A percentile compares a stretch with the other conserved stretches of the same genome.
These are phyloP conservation scores for Antheraea yamamai DNA, from an alignment of 2,888 invertebrate genomes.

Conservation along the genomic window DNA sequence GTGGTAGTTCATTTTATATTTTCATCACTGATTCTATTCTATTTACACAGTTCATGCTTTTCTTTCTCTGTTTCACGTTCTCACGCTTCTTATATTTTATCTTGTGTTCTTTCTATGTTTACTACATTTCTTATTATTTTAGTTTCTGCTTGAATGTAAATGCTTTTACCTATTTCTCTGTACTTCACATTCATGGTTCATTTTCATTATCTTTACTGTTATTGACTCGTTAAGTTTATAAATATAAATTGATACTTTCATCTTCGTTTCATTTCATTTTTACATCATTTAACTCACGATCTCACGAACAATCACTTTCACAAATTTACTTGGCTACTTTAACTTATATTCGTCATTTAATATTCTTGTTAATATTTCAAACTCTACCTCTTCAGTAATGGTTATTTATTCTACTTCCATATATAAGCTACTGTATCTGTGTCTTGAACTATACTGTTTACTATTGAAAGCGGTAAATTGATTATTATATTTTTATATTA, in stretches of 20 bases:
- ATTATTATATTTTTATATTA: not conserved
- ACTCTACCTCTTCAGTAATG: not conserved
- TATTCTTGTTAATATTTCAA: not conserved
- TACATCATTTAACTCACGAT: slow-evolving; percentile 19
- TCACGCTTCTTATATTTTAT: slow-evolving; percentile 21
- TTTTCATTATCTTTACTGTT: slow-evolving; percentile 19
- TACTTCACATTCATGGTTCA: slow-evolving; percentile 34
- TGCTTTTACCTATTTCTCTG: slow-evolving; percentile 21
- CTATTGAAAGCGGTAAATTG: not conserved
- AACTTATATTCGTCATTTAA: not conserved
- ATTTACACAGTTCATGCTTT: slow-evolving; percentile 17
- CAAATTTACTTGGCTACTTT: slow-evolving; percentile 1
- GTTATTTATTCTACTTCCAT: not conserved
- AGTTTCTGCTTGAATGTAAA: slow-evolving; percentile 18
- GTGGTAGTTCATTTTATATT: slow-evolving; percentile 50
- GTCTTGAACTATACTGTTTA: not conserved
- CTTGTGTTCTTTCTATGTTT: slow-evolving; percentile 12
- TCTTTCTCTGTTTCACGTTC: slow-evolving; percentile 22
- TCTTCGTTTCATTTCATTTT: slow-evolving; percentile 49
- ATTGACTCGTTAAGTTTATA: slow-evolving; percentile 25
- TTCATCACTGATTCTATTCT: slow-evolving; percentile 24
- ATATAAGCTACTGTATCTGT: not conserved
- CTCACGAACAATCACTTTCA: slow-evolving; percentile 21
- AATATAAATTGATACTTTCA: slow-evolving; percentile 40
- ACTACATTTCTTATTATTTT: slow-evolving; percentile 7